Base-by-base conservation (phyloP, 2,888 invertebrate species). In the Leucania comma region DNA sequence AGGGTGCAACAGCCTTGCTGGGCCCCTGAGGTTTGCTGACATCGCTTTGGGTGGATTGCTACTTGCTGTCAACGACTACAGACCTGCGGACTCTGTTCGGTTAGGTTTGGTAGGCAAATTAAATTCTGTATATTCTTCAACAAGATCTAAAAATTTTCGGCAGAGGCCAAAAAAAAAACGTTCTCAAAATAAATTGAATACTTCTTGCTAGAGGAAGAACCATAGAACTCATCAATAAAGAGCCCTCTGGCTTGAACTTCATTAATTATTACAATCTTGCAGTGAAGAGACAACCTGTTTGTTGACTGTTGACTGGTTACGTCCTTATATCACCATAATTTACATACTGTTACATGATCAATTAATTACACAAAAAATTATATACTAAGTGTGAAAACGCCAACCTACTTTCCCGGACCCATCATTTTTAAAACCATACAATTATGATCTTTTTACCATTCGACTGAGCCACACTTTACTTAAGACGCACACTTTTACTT, bases 401-500 rank as follows among this genome's bases (percentile, higher is more conserved):
- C 20, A 56, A 24, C 62, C 57, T 56, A 68, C 81, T 81, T 77
- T 81, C 82, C 46, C 57, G 50, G 6, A 24, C 8, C 63, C 22
- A 77, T 69, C 46, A 68, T 62, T 72, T 58, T 29, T 29, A 67
- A 67, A 50, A 50, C 53, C 50, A 68, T 67, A 75, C 67, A 69
- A 63, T 26, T 26, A 22, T 50, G 57, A 62, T 24, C 48, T 51
- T 57, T 57, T 51, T 48, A 46, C 63, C 3, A 2, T 22, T 29
- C 51, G 56, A 42, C 59, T 78, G 32, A 53, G 71, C 38, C 63
- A 77, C 54, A 24, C 29, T 68, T 79, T 63, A 66, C 70, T 54
- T 42, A 46, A 56, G 35, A 54, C 24, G 32, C 9, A 22, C 50
- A 70, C 71, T 85, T 77, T 80, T 80, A 83, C 84, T 78, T 83